phyloP scores from a whole-genome alignment of 2,113 vertebrate genomes.

The Cervus canadensis region DNA sequence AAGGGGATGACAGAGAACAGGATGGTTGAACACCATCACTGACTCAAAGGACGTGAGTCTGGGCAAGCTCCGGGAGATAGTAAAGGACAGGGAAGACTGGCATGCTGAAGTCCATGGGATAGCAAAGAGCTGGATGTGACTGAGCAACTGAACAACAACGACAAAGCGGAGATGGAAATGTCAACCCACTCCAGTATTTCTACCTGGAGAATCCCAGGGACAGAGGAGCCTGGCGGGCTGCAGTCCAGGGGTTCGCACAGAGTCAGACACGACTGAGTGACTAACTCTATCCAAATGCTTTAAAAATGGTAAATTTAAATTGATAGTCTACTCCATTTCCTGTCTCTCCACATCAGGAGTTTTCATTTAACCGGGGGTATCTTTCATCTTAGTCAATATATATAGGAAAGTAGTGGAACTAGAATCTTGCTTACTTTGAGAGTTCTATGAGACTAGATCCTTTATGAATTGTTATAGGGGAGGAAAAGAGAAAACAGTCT shows the following conservation, averaged over 20 bases:
- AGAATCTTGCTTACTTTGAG: not conserved
- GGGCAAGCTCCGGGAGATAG: not conserved
- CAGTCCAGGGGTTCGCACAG: no score
- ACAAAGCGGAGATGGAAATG: not conserved
- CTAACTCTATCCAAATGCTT: not conserved
- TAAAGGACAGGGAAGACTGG: not conserved
- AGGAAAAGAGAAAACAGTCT: not conserved
- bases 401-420: not conserved
- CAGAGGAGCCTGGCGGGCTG: not conserved
- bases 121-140: not conserved
- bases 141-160: not conserved
- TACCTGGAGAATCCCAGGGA: not conserved
- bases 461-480: not conserved
- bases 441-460: not conserved
- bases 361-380: not conserved
- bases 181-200: not conserved
- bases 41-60: not conserved
- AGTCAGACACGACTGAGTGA: rapidly evolving
- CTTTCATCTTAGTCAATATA: not conserved
- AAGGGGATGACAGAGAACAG: not conserved
- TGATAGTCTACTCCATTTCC: not conserved
- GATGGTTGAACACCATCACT: not conserved
- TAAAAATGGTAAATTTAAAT: not conserved
- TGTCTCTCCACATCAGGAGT: not conserved
- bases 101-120: not conserved